Evolutionary conservation across 2,888 invertebrate genomes (phyloP).

Genomic region (Drosophila mayaguana): DNA sequence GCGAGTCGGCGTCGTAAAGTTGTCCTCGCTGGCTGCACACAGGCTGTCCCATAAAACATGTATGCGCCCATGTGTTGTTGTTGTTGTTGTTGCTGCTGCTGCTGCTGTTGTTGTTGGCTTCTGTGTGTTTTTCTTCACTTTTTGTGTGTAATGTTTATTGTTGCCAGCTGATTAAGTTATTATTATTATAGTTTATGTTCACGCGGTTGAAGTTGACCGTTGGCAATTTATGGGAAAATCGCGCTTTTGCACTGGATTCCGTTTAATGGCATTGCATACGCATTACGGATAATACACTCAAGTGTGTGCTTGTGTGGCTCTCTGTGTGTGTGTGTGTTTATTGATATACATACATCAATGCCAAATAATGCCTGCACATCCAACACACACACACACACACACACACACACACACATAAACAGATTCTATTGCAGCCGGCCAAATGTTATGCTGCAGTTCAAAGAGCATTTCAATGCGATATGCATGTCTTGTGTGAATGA

Average conservation of each 20-base stretch:
- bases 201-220: slow-evolving; percentile 20
- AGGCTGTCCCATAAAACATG: slow-evolving; percentile 13
- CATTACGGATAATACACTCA: slow-evolving; percentile 22
- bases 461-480: slow-evolving; percentile 51
- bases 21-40: slow-evolving; percentile 16
- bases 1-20: slow-evolving; percentile 9
- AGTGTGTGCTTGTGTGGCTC: slow-evolving; percentile 2
- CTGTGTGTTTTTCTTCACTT: slow-evolving; percentile 1
- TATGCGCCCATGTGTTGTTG: slow-evolving; percentile 5
- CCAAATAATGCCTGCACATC: slow-evolving; percentile 12
- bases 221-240: slow-evolving; percentile 41
- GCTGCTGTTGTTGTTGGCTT: background rate
- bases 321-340: background rate
- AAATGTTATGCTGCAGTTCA: slow-evolving; percentile 41
- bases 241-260: slow-evolving; percentile 21
- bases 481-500: slow-evolving; percentile 35
- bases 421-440: background rate
- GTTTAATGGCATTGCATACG: slow-evolving; percentile 21
- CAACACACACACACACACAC: background rate
- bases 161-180: slow-evolving; percentile 53
- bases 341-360: slow-evolving; percentile 6
- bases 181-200: slow-evolving; percentile 53
- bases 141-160: slow-evolving; percentile 38
- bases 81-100: slow-evolving; percentile 1
- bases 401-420: background rate